Percentiles rank a stretch among this genome's conserved stretches.
These are phyloP conservation scores for Orthonevra nobilis DNA, from an alignment of 2,888 invertebrate species.

Conservation along the genomic window DNA sequence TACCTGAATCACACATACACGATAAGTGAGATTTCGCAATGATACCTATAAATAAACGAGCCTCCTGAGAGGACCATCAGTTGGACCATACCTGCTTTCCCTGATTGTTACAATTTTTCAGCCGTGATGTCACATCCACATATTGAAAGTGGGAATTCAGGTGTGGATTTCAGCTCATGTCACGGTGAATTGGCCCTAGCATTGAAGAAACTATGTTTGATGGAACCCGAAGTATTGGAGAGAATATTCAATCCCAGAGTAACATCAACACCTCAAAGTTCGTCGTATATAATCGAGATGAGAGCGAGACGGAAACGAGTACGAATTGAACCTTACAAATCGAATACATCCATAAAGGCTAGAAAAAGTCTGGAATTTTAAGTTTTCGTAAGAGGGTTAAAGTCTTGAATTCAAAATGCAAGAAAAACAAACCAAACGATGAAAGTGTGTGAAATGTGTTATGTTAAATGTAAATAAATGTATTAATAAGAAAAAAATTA, in stretches of 20 bases:
- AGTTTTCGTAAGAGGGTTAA: no score
- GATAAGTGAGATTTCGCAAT: not conserved
- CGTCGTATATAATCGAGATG: constrained; percentile 23
- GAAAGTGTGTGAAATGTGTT: no score
- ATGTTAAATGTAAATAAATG: no score
- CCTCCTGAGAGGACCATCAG: not conserved
- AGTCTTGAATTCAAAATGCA: no score
- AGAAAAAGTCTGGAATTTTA: constrained; percentile 29
- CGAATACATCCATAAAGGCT: not conserved
- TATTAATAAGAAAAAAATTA: no score
- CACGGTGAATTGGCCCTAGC: constrained; percentile 18
- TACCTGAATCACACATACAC: not conserved
- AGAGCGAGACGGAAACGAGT: constrained; percentile 8
- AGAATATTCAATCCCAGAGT: constrained; percentile 22
- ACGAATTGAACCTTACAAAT: constrained; percentile 4
- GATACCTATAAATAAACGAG: not conserved
- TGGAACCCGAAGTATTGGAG: constrained; percentile 28
- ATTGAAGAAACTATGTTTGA: constrained; percentile 20
- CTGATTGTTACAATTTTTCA: not conserved
- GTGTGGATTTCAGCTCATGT: not conserved
- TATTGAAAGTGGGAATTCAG: not conserved
- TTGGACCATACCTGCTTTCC: not conserved
- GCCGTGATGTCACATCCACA: not conserved
- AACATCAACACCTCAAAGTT: constrained; percentile 22
- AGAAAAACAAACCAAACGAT: no score